phyloP scores from a whole-genome alignment of 1,140 invertebrate genomes.

The Apocrypta bakeri region DNA sequence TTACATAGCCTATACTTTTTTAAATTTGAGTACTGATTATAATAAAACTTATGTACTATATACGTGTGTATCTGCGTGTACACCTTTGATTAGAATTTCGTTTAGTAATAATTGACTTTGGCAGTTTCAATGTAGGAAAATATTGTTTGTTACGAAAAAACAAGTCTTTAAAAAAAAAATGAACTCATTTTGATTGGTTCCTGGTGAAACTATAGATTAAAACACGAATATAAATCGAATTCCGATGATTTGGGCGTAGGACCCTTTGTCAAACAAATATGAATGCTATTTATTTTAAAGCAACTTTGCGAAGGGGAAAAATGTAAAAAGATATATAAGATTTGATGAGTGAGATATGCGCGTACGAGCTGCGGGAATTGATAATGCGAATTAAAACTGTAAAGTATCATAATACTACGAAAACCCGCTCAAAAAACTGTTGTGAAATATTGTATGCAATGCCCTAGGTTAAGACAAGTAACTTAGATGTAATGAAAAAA shows the following conservation, averaged over 20 bases:
- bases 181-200: not conserved
- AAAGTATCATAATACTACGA: not conserved
- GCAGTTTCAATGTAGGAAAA: too few relatives aligned
- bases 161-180: not conserved
- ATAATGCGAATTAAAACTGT: slow-evolving; percentile 9
- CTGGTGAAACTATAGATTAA: not conserved
- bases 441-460: slow-evolving; percentile 49
- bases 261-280: not conserved
- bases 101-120: too few relatives aligned
- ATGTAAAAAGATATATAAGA: not conserved
- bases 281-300: not conserved
- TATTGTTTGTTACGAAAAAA: not conserved
- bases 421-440: slow-evolving; percentile 33
- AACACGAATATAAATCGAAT: not conserved
- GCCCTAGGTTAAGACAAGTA: slow-evolving; percentile 6
- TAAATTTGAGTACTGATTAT: not conserved
- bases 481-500: slow-evolving; percentile 29
- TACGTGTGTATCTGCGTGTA: not conserved
- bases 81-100: not conserved
- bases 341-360: not conserved
- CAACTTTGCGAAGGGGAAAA: not conserved
- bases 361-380: not conserved
- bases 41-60: not conserved
- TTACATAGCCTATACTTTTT: slow-evolving; percentile 14
- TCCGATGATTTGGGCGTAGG: slow-evolving; percentile 18